phyloP scores from a whole-genome alignment of 2,888 invertebrate genomes.

The Drosophila meridiana region DNA sequence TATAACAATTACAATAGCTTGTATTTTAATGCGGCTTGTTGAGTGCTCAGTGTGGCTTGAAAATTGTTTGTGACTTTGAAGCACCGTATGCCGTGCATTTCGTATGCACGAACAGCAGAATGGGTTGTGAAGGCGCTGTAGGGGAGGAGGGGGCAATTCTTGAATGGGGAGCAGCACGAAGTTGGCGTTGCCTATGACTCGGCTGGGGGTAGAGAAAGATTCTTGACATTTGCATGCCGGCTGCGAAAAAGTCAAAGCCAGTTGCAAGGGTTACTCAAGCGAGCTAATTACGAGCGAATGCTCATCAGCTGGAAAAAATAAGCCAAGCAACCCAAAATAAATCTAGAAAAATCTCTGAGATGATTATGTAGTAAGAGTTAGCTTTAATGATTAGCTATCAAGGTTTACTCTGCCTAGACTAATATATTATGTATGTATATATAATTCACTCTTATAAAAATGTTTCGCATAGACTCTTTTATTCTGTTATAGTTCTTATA shows the following conservation, averaged over 20 bases:
- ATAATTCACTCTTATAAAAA: background rate
- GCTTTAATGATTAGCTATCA: background rate
- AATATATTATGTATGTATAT: background rate
- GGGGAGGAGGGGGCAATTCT: background rate
- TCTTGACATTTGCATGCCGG: slow-evolving; percentile 57
- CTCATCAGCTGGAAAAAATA: slow-evolving; percentile 26
- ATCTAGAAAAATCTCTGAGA: background rate
- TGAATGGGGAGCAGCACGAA: slow-evolving; percentile 1
- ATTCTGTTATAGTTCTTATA: background rate
- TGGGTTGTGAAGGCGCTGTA: background rate
- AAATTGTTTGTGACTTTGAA: slow-evolving; percentile 74
- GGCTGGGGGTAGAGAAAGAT: slow-evolving; percentile 5
- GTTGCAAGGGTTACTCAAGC: slow-evolving; percentile 50
- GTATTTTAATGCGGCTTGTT: slow-evolving; percentile 75
- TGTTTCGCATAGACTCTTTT: background rate
- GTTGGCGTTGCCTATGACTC: slow-evolving; percentile 19
- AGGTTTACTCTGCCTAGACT: background rate
- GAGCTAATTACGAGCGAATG: slow-evolving; percentile 47
- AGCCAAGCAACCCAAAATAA: slow-evolving; percentile 9
- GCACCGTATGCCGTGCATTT: slow-evolving; percentile 51
- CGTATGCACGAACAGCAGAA: background rate
- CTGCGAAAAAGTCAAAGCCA: slow-evolving; percentile 57
- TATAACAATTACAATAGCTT: slow-evolving; percentile 62
- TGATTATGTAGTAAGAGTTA: background rate
- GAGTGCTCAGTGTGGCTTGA: slow-evolving; percentile 75